Evolutionary conservation across 2,113 vertebrate species (phyloP).

Genomic region (Sphyrna mokarran): DNA sequence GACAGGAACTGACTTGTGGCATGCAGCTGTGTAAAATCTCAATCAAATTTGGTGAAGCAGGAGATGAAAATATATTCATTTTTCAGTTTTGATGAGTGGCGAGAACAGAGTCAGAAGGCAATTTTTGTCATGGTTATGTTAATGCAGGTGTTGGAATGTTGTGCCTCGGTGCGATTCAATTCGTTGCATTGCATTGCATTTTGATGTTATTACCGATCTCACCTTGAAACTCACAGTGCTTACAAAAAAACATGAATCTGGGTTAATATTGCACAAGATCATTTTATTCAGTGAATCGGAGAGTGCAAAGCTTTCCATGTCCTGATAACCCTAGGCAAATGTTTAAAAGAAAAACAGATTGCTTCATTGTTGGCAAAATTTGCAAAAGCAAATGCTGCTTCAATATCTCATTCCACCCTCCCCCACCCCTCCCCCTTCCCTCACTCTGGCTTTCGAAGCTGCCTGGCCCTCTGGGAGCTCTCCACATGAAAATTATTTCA

Average conservation of each 20-base stretch:
- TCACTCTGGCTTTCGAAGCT: neutral
- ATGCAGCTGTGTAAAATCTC: neutral
- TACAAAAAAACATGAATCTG: neutral
- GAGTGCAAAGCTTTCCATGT: neutral
- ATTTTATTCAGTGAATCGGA: neutral
- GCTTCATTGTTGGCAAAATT: neutral
- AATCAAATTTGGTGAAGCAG: neutral
- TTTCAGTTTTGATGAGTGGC: neutral
- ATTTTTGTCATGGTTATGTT: neutral
- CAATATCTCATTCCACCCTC: neutral
- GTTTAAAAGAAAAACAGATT: neutral
- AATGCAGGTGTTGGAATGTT: neutral
- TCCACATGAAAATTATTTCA: neutral
- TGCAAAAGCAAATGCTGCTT: neutral
- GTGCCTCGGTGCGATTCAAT: neutral
- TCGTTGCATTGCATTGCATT: neutral
- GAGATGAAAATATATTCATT: neutral
- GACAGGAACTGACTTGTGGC: neutral
- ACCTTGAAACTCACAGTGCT: neutral
- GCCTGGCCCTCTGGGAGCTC: neutral
- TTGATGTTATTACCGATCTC: neutral
- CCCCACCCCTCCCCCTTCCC: too few relatives aligned
- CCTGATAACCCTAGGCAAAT: neutral
- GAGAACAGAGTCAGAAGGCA: neutral
- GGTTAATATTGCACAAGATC: neutral